These are phyloP conservation scores for Rhadina sibilatrix DNA, from an alignment of 2,113 vertebrate species.

Conservation along the genomic window DNA sequence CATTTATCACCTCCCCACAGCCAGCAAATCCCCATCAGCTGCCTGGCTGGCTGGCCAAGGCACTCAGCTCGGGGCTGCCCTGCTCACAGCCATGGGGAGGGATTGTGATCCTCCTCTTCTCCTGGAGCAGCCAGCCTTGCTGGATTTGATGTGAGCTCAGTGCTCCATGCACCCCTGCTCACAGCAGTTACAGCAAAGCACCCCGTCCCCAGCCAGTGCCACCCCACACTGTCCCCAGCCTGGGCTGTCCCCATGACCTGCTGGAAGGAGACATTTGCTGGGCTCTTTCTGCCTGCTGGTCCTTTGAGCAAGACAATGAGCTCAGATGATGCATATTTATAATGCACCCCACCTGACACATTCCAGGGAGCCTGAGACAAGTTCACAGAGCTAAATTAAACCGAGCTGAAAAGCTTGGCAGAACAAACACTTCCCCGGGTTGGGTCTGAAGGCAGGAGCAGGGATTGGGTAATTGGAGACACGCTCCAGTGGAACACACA, in stretches of 20 bases:
- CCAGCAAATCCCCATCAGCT: background rate
- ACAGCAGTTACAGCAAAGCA: background rate
- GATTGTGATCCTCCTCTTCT: background rate
- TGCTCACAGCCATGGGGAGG: background rate
- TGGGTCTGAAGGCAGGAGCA: background rate
- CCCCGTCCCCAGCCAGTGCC: background rate
- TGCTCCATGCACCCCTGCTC: background rate
- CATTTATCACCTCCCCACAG: background rate
- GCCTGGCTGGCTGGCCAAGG: background rate
- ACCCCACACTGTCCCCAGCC: background rate
- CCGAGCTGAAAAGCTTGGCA: slow-evolving; percentile 50
- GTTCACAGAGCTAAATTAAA: slow-evolving; percentile 57
- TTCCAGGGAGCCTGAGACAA: slow-evolving; percentile 50
- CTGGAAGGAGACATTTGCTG: background rate
- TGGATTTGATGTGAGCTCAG: background rate
- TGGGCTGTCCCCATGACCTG: background rate
- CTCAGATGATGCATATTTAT: slow-evolving; percentile 40
- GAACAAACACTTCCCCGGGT: slow-evolving; percentile 22
- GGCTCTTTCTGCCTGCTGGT: background rate
- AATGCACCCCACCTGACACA: slow-evolving; percentile 51
- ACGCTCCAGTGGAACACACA: background rate
- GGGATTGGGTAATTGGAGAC: background rate
- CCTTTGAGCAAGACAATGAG: background rate
- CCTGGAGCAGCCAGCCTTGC: background rate
- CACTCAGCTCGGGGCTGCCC: background rate